Conservation (phyloP, 1,140 invertebrate genomes). For the Pectinophora gossypiella region DNA sequence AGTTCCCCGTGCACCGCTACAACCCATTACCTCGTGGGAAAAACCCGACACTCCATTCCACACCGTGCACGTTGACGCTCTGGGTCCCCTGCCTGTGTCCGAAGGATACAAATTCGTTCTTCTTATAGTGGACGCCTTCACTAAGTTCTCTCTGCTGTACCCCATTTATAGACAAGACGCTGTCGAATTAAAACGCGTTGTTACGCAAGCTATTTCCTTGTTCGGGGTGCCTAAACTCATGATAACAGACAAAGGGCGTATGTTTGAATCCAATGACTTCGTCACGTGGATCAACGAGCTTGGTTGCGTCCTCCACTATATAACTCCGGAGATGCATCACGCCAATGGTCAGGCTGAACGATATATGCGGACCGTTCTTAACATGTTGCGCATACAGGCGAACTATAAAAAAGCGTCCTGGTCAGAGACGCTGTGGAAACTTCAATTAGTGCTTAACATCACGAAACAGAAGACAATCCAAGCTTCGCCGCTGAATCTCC, state of each 20-base stretch:
- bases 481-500: neutral
- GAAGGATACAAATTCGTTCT: constrained; percentile 1
- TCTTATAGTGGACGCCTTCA: neutral
- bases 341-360: too few species aligned
- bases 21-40: too few species aligned
- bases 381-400: too few species aligned
- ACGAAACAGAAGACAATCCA: neutral
- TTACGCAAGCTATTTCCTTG: neutral
- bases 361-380: neutral
- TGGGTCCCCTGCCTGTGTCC: constrained; percentile 14
- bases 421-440: neutral
- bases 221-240: neutral
- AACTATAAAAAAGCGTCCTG: neutral
- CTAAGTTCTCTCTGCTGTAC: neutral
- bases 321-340: neutral
- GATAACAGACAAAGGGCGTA: neutral
- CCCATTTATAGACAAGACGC: neutral
- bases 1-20: too few species aligned
- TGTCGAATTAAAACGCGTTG: neutral
- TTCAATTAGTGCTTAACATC: neutral
- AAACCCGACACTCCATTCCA: too few species aligned
- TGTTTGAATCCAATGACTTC: neutral
- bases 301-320: neutral
- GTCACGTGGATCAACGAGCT: neutral
- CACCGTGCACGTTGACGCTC: too few species aligned